Base-by-base conservation (phyloP, 2,113 vertebrate genomes). In the Chamaea fasciata region DNA sequence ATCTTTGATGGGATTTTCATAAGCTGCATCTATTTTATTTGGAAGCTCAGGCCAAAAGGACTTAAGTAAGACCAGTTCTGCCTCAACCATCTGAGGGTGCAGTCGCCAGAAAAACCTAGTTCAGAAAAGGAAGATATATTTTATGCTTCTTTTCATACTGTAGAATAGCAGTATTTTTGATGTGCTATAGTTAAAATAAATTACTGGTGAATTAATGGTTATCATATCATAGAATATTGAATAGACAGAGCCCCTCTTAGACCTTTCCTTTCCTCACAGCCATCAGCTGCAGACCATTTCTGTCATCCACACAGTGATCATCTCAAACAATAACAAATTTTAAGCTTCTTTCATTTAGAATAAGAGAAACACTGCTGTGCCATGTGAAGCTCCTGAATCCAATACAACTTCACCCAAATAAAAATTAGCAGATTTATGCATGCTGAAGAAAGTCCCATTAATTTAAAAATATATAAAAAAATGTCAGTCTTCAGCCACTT, bases 31-130 rank as follows among this genome's bases (percentile, higher is more conserved):
- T 79, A 99, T 98, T 80, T 98, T 98, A 79, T 98, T 99, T 50
- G 99, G 99, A 68, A 99, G 95, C 46, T 98, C 97, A 37, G 99
- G 99, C 99, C 99, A 99, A 44, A 99, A 99, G 6, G 98, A 98
- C 69, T 99, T 98, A 86, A 98, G 99, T 93, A 98, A 94, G 4
- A 98, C 98, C 79, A 98, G 97, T 74, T 99, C 98, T 13, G 98
- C 97, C 13, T 99, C 98, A 8, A 97, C 91, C 97, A 99, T 98
- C 97, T 99, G 99, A 70, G 99, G 98, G 74, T 99, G 99, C 13
- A 99, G 79, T 41, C 99, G 97, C 99, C 99, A 99, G 96, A 99
- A 99, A 97, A 99, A 99, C 60, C 99, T 99, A 95, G 59, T 39
- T 83, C 21, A 77, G 73, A 87, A 79, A 82, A 56, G 69, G 22